These are phyloP conservation scores for Pammene fasciana DNA, from an alignment of 2,888 invertebrate species.

Conservation along the genomic window DNA sequence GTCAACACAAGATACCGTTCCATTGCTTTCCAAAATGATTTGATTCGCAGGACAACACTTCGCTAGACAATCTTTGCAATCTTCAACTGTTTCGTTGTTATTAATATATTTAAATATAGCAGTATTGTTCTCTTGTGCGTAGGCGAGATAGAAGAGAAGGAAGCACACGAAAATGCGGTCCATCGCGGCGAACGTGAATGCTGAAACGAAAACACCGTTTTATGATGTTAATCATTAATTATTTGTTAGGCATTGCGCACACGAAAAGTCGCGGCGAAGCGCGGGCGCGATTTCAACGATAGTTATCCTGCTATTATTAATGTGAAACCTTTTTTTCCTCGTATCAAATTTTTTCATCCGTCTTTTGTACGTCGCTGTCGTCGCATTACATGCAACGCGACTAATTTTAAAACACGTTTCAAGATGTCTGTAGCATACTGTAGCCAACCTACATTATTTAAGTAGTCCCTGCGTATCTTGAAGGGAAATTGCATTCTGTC, in stretches of 20 bases:
- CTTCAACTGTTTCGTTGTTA: neutral
- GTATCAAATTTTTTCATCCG: too few species aligned
- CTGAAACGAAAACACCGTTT: neutral
- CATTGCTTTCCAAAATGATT: neutral
- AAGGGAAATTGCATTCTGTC: too few species aligned
- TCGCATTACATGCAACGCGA: too few species aligned
- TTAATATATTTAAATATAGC: neutral
- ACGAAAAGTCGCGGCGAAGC: neutral
- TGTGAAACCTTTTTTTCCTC: too few species aligned
- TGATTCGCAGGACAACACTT: slow-evolving; percentile 4
- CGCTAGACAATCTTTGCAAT: neutral
- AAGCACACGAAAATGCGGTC: neutral
- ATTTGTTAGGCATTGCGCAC: neutral
- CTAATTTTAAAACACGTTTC: too few species aligned
- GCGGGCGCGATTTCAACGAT: neutral
- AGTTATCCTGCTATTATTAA: too few species aligned
- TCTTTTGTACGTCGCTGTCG: too few species aligned
- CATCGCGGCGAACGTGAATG: neutral
- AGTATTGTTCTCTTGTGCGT: neutral
- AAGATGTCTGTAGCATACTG: too few species aligned
- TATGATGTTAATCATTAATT: neutral
- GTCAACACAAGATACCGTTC: neutral
- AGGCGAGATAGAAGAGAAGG: neutral
- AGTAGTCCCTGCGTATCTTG: too few species aligned
- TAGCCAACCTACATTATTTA: too few species aligned